Evolutionary conservation across 2,888 invertebrate genomes (phyloP), one percentile per base, ranked within the genome.

Genomic region (Linnaemya tessellans): DNA sequence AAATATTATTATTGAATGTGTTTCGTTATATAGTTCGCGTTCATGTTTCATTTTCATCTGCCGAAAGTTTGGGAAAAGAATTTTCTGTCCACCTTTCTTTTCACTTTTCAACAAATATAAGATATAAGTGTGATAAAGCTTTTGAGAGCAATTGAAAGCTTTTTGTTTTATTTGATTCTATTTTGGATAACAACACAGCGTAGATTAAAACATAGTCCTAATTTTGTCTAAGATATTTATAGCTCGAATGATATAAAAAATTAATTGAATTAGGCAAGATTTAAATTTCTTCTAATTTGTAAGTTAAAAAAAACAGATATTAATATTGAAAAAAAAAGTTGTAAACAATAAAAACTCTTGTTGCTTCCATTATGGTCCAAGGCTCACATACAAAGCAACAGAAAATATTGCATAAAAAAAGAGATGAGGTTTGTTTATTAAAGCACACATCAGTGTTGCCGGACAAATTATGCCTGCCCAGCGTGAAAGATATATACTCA

Each of bases 11-110:
- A 58, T 65, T 64, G 70, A 75, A 60, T 67, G 71, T 41, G 49
- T 78, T 78, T 78, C 77, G 38, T 77, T 71, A 64, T 71, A 64
- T 65, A 65, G 62, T 73, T 78, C 80, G 81, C 81, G 81, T 75
- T 65, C 79, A 85, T 85, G 82, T 81, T 85, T 73, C 62, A 82
- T 75, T 80, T 85, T 82, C 82, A 75, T 85, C 82, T 85, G 75
- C 62, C 62, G 41, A 85, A 85, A 75, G 82, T 85, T 82, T 75
- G 41, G 79, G 58, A 75, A 80, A 84, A 84, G 70, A 38, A 58
- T 68, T 82, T 64, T 58, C 64, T 80, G 67, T 79, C 75, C 70
- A 70, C 68, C 68, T 82, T 79, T 64, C 70, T 74, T 79, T 84
- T 84, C 49, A 78, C 70, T 74, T 71, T 82, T 79, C 64, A 71